Evolutionary conservation across 2,888 invertebrate species (phyloP).

Genomic region (Agapetus fuscipes): DNA sequence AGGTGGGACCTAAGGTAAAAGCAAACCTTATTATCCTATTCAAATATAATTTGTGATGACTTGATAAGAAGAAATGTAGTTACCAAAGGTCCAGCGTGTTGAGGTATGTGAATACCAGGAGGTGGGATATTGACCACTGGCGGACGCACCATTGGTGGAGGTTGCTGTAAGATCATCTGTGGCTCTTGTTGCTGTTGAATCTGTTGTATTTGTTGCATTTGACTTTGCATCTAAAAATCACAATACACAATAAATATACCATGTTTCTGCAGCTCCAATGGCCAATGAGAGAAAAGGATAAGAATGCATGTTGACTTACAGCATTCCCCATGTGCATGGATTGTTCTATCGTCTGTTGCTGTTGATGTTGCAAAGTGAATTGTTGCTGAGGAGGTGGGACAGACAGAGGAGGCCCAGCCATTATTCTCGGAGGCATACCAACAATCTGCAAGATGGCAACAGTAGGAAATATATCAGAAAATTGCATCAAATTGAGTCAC

Average conservation of each 20-base stretch:
- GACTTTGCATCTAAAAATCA: not conserved
- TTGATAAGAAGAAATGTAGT: no score
- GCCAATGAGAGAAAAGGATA: no score
- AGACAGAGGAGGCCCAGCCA: conserved; percentile 7
- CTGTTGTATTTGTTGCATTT: conserved; percentile 1
- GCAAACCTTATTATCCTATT: not conserved
- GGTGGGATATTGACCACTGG: conserved; percentile 18
- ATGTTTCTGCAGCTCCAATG: no score
- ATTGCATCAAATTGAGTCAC: no score
- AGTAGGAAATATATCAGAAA: no score
- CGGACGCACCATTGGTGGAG: conserved; percentile 10
- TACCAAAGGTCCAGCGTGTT: conserved; percentile 19
- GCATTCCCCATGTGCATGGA: conserved; percentile 4
- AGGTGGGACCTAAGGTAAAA: conserved; percentile 14
- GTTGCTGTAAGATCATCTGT: conserved; percentile 11
- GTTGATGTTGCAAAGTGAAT: conserved; percentile 8
- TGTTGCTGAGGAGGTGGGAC: conserved; percentile 11
- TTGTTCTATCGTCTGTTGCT: conserved; percentile 8
- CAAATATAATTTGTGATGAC: no score
- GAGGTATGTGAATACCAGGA: conserved; percentile 20
- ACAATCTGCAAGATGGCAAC: conserved; percentile 8
- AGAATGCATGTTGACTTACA: not conserved
- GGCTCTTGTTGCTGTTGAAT: conserved; percentile 9
- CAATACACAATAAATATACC: not conserved
- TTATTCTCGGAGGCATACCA: not conserved